These are phyloP conservation scores for Neodiprion virginianus DNA, from an alignment of 1,140 invertebrate species.

Conservation along the genomic window DNA sequence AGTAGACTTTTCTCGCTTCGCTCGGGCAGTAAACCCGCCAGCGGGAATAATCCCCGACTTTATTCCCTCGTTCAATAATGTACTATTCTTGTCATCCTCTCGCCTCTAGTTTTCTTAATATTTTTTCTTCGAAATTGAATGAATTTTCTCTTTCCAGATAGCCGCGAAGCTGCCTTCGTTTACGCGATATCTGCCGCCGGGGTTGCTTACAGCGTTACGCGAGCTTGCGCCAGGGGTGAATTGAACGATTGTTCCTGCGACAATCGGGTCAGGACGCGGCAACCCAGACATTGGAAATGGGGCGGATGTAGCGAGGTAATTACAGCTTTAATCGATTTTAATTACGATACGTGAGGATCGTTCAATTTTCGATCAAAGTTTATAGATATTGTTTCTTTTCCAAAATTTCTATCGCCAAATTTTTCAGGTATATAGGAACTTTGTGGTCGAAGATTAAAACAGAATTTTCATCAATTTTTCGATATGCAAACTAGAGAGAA, in stretches of 20 bases:
- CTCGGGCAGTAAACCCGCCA: too few relatives aligned
- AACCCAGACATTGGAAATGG: constrained; percentile 81
- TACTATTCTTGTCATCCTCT: too few relatives aligned
- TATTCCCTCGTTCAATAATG: too few relatives aligned
- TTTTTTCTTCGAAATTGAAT: background rate
- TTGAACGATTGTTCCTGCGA: constrained; percentile 90
- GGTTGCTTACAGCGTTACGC: constrained; percentile 88
- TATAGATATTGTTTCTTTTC: background rate
- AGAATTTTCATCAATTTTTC: too few relatives aligned
- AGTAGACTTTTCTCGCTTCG: too few relatives aligned
- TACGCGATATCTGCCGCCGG: constrained; percentile 88
- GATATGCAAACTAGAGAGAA: too few relatives aligned
- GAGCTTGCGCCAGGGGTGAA: constrained; percentile 87
- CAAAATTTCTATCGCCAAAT: background rate
- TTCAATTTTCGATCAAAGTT: background rate
- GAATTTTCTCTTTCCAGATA: constrained; percentile 64
- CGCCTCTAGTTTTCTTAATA: too few relatives aligned
- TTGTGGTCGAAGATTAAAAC: background rate
- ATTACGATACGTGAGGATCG: background rate
- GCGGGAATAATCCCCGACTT: too few relatives aligned
- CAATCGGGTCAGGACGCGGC: constrained; percentile 73
- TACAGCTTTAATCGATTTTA: background rate
- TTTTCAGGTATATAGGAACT: background rate
- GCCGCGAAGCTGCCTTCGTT: constrained; percentile 83
- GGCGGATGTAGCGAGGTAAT: constrained; percentile 81